Base-by-base conservation (phyloP, 2,888 invertebrate species). In the Drosophila longiperda region DNA sequence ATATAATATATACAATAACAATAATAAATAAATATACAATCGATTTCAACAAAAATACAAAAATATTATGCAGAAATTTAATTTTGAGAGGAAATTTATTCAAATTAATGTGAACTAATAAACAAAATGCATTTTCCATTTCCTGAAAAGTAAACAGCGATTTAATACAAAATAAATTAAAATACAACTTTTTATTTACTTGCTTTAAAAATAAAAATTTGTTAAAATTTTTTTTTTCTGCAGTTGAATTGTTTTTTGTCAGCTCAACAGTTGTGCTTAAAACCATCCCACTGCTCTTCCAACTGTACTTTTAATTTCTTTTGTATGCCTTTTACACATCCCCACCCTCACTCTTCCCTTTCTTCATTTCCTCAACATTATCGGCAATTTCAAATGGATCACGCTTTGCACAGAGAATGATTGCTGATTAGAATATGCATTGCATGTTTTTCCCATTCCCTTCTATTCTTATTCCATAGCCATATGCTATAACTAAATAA, bases 371-470 rank as follows among this genome's bases (percentile, higher is more conserved):
- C 45, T 8, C 45, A 42, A 20, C 45, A 42, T 70, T 73, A 80
- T 88, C 87, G 89, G 73, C 81, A 86, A 83, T 84, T 89, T 88
- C 73, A 88, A 81, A 78, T 88, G 76, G 87, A 83, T 80, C 89
- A 78, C 68, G 72, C 78, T 54, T 72, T 55, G 33, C 23, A 38
- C 52, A n/a, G 7, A 38, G 55, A 55, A 66, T 62, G 40, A 57
- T 68, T 70, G 58, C 33, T 45, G 59, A 53, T 75, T 86, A 34
- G 60, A 69, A 69, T 71, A 84, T 87, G 67, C 83, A 45, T 80
- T 72, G 61, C 83, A 66, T 78, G 79, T 72, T 53, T 6, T 66
- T 50, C 32, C 38, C 42, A 33, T 33, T 32, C 57, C 38, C 11
- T 15, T 0, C 23, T 38, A 34, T n/a, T 34, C 33, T 48, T 23